phyloP scores from a whole-genome alignment of 2,797 vertebrate genomes.

The Microctenopoma stevenorrisi region DNA sequence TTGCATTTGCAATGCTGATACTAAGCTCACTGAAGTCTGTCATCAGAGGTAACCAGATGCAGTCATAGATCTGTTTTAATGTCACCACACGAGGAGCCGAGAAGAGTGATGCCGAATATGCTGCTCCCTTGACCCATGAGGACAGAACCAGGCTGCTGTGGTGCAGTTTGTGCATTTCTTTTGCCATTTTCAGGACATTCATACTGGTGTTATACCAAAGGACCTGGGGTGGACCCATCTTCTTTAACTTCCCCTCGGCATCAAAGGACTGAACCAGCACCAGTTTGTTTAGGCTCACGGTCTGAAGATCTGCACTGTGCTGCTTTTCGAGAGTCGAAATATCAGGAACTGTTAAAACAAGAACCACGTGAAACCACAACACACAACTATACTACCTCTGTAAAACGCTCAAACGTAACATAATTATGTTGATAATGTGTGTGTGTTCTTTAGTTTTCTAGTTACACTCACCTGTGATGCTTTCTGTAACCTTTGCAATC shows the following conservation, averaged over 20 bases:
- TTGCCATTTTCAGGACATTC: constrained; percentile 64
- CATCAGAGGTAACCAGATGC: constrained; percentile 73
- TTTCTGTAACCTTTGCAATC: constrained; percentile 76
- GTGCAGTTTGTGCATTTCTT: constrained; percentile 68
- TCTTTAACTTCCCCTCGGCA: constrained; percentile 30
- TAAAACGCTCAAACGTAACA: neutral
- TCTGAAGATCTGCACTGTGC: constrained; percentile 58
- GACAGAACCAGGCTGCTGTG: constrained; percentile 75
- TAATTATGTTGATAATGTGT: neutral
- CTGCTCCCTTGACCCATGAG: constrained; percentile 68
- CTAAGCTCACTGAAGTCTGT: constrained; percentile 40
- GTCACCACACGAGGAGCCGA: constrained; percentile 12
- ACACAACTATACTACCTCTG: neutral
- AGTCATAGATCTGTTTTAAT: constrained; percentile 52
- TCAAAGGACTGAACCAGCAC: constrained; percentile 60
- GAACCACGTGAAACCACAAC: neutral
- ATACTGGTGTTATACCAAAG: constrained; percentile 62
- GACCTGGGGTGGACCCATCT: constrained; percentile 25
- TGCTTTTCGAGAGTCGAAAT: constrained; percentile 62
- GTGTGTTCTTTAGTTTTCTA: accelerated
- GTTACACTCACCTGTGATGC: constrained; percentile 66
- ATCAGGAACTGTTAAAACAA: constrained; percentile 71
- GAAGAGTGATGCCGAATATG: neutral
- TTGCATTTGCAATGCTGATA: constrained; percentile 45
- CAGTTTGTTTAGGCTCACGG: constrained; percentile 64